Percentiles rank a stretch among this genome's conserved stretches.
phyloP scores from a whole-genome alignment of 2,888 invertebrate species.

The Stegana nigrithorax region DNA sequence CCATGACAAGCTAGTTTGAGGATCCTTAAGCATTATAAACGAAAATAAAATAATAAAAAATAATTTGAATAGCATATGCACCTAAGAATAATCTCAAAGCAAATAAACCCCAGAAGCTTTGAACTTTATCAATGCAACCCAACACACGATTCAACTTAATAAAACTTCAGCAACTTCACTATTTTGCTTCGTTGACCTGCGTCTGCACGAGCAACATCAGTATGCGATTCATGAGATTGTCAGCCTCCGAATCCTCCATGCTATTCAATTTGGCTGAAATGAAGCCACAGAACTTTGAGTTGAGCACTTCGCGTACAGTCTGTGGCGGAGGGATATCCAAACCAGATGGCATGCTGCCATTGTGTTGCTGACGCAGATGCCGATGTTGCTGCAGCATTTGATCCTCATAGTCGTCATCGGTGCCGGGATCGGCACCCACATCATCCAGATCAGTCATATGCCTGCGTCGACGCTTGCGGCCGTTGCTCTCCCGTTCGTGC shows the following conservation, averaged over 20 bases:
- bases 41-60: not conserved
- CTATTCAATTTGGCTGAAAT: conserved; percentile 66
- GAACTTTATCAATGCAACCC: no score
- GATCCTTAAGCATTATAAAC: conserved; percentile 11
- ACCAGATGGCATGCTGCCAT: conserved; percentile 32
- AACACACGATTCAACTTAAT: no score
- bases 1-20: conserved; percentile 38
- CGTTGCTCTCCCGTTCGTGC: conserved; percentile 28
- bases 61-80: no score
- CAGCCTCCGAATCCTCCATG: conserved; percentile 65
- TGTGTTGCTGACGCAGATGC: conserved; percentile 62
- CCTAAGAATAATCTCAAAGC: no score
- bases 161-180: not conserved
- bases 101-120: no score
- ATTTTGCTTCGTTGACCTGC: conserved; percentile 45
- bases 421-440: conserved; percentile 29
- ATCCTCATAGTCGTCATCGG: conserved; percentile 58
- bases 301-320: conserved; percentile 64
- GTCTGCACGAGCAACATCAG: conserved; percentile 63
- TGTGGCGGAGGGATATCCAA: conserved; percentile 60
- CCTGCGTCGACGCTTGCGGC: conserved; percentile 52
- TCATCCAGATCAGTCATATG: conserved; percentile 43
- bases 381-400: conserved; percentile 65
- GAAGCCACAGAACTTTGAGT: conserved; percentile 66
- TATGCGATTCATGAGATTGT: conserved; percentile 66